Conservation (phyloP, 1,140 invertebrate species). For the Patella vulgata region DNA sequence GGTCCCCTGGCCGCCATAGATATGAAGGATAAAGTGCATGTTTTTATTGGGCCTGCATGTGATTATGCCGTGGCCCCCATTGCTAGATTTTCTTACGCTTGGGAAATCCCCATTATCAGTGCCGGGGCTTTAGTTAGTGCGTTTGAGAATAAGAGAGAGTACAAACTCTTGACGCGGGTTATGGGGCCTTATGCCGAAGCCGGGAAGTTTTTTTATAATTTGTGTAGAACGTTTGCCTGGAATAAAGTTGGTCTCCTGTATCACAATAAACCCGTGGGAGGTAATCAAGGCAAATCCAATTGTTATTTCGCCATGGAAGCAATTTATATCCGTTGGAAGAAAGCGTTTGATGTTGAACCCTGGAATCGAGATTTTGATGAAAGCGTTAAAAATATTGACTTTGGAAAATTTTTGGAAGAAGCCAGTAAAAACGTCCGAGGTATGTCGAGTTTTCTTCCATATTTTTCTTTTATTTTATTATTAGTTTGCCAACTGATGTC, state of each 20-base stretch:
- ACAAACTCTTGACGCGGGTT: constrained; percentile 24
- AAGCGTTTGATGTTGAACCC: constrained; percentile 50
- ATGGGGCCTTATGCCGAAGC: constrained; percentile 69
- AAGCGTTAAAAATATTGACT: constrained; percentile 38
- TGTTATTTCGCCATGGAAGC: constrained; percentile 55
- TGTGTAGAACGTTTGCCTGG: constrained; percentile 80
- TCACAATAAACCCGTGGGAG: constrained; percentile 38
- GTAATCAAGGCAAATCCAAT: constrained; percentile 29
- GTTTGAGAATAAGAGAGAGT: constrained; percentile 27
- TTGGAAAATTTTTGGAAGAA: constrained; percentile 48
- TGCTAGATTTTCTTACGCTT: constrained; percentile 83
- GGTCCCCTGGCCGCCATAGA: constrained; percentile 54
- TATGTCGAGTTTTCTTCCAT: constrained; percentile 25
- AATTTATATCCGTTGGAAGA: constrained; percentile 36
- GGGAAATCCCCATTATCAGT: constrained; percentile 88
- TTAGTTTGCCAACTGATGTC: neutral
- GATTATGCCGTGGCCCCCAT: constrained; percentile 93
- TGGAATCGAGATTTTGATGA: constrained; percentile 76
- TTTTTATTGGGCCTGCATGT: constrained; percentile 81
- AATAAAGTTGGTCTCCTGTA: constrained; percentile 69
- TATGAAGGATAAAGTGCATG: constrained; percentile 70
- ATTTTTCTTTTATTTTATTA: neutral
- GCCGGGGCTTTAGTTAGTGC: constrained; percentile 79
- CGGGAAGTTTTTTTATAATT: constrained; percentile 75
- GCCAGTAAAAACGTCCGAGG: constrained; percentile 39